A percentile compares a stretch with the other conserved stretches of the same genome.
Conservation (phyloP, 2,797 vertebrate genomes). For the Parambassis ranga region DNA sequence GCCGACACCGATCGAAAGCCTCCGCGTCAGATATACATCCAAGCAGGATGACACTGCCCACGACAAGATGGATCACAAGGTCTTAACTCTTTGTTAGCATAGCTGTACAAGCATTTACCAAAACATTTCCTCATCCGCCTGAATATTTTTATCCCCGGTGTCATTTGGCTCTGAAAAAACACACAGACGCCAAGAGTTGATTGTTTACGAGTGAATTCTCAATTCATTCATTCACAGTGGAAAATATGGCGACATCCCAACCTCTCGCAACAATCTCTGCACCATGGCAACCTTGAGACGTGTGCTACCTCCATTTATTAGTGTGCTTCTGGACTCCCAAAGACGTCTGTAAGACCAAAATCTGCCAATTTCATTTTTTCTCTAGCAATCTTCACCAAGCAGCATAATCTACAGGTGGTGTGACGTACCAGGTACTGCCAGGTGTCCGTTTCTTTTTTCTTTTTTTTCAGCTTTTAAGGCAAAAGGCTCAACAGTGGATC, state of each 20-base stretch:
- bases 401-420: constrained; percentile 60
- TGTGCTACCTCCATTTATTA: constrained; percentile 69
- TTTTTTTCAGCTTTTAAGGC: constrained; percentile 74
- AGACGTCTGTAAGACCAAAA: constrained; percentile 49
- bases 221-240: constrained; percentile 77
- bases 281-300: constrained; percentile 74
- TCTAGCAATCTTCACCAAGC: constrained; percentile 54
- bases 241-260: constrained; percentile 78
- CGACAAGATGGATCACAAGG: constrained; percentile 58
- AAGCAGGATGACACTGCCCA: constrained; percentile 69
- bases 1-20: constrained; percentile 63
- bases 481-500: constrained; percentile 82
- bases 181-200: constrained; percentile 65
- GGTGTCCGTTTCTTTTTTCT: constrained; percentile 65
- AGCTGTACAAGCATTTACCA: constrained; percentile 64
- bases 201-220: constrained; percentile 73
- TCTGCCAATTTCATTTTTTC: constrained; percentile 15
- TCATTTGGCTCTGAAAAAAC: constrained; percentile 62
- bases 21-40: constrained; percentile 55
- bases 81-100: constrained; percentile 69
- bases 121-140: constrained; percentile 38
- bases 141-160: constrained; percentile 37
- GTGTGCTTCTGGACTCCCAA: constrained; percentile 71
- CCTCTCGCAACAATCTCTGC: constrained; percentile 72
- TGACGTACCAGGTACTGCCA: constrained; percentile 64